Conservation (phyloP, 2,113 vertebrate genomes). For the Urocitellus parryii region DNA sequence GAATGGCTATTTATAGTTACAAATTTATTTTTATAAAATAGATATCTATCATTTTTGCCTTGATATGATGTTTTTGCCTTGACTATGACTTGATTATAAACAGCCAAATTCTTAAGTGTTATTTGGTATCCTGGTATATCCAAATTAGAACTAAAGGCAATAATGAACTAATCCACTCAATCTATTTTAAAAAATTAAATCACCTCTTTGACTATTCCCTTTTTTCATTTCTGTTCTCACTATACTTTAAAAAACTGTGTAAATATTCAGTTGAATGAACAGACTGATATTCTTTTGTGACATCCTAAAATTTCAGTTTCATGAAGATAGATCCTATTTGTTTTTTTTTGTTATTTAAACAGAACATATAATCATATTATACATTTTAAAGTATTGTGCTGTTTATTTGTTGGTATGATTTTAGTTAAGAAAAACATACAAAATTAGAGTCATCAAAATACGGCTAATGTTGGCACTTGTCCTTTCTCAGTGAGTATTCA, state of each 20-base stretch:
- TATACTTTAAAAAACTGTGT: not conserved
- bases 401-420: not conserved
- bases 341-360: not conserved
- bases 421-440: not conserved
- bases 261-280: conserved; percentile 8
- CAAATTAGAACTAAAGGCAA: not conserved
- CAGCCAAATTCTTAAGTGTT: not conserved
- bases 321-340: not conserved
- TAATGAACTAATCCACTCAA: not conserved
- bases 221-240: conserved; percentile 11
- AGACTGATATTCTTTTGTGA: not conserved
- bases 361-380: conserved; percentile 15
- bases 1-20: not conserved
- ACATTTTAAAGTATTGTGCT: not conserved
- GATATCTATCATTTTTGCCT: not conserved
- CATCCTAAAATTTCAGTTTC: not conserved
- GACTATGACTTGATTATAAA: not conserved
- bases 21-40: conserved; percentile 16
- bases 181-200: conserved; percentile 11
- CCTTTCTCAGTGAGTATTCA: not conserved
- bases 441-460: not conserved
- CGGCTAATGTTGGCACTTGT: not conserved
- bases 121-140: not conserved
- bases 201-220: not conserved
- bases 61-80: not conserved